Conservation (phyloP, 2,888 invertebrate genomes). For the Orthosia gothica region DNA sequence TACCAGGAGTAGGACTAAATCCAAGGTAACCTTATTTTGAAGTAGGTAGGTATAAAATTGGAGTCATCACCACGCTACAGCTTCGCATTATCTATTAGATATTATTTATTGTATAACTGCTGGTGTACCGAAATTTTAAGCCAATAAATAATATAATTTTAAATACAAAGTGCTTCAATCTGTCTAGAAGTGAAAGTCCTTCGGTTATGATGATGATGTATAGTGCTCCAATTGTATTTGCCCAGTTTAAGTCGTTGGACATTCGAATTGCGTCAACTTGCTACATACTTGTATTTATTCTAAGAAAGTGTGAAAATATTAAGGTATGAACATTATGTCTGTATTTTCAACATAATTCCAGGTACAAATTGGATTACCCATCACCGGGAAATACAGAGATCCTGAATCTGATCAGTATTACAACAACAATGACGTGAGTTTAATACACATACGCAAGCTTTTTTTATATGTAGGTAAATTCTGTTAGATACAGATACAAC, state of each 20-base stretch:
- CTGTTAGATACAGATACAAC: background rate
- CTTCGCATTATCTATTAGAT: constrained; percentile 2
- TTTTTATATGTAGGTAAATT: background rate
- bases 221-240: constrained; percentile 9
- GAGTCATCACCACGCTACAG: background rate
- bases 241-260: background rate
- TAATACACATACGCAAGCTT: background rate
- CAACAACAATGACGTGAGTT: constrained; percentile 96
- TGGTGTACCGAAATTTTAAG: background rate
- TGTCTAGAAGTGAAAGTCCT: background rate
- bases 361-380: constrained; percentile 96
- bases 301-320: background rate
- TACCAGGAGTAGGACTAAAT: constrained; percentile 94
- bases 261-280: constrained; percentile 6
- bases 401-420: constrained; percentile 98
- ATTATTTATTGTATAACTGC: background rate
- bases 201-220: background rate
- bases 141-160: background rate
- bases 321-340: background rate
- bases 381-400: constrained; percentile 97
- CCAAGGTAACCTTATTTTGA: constrained; percentile 90
- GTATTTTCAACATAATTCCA: constrained; percentile 71
- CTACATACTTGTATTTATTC: background rate
- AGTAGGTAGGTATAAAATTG: background rate
- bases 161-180: background rate